Evolutionary conservation across 2,113 vertebrate species (phyloP), one percentile per base, ranked within the genome.

Genomic region (Hemicordylus capensis): DNA sequence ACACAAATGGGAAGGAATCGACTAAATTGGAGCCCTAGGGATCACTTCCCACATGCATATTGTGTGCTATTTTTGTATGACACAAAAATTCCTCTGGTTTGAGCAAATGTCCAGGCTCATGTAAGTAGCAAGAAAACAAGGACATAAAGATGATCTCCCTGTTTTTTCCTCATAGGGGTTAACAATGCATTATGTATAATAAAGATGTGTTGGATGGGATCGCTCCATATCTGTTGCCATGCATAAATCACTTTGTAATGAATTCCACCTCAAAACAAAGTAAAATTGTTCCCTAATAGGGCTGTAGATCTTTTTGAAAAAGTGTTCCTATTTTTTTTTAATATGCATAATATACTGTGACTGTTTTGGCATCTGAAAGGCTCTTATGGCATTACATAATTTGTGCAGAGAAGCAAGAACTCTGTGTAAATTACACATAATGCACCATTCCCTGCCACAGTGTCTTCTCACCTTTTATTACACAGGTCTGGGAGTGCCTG

Each of bases 341-440:
- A 37, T 42, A 26, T 39, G 66, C 34, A 69, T 69, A 39, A 39
- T 39, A 39, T 69, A 4, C 22, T 34, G n/a, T 88, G 61, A 28
- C 90, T 58, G 87, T 67, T 0, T 0, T 26, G 24, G 63, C 84
- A 64, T n/a, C 76, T 59, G 54, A 31, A 81, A 28, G 37, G 46
- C 83, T 39, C 73, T 91, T 90, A 85, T 69, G 85, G 85, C 88
- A 76, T 89, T 93, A 72, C 88, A 79, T 93, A 90, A 92, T 91
- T 90, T 77, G 87, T 70, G 66, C 76, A 58, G 72, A 80, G 75
- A 76, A 72, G 86, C 17, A 80, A 74, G 74, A 58, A 63, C 51
- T 59, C 39, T 0, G 0, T 48, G 73, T 70, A 84, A 92, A 56
- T 61, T 85, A 76, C 77, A 87, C n/a, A 73, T 89, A 82, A 37